Conservation (phyloP, 2,113 vertebrate genomes). For the Cryptomyrus ogoouensis region DNA sequence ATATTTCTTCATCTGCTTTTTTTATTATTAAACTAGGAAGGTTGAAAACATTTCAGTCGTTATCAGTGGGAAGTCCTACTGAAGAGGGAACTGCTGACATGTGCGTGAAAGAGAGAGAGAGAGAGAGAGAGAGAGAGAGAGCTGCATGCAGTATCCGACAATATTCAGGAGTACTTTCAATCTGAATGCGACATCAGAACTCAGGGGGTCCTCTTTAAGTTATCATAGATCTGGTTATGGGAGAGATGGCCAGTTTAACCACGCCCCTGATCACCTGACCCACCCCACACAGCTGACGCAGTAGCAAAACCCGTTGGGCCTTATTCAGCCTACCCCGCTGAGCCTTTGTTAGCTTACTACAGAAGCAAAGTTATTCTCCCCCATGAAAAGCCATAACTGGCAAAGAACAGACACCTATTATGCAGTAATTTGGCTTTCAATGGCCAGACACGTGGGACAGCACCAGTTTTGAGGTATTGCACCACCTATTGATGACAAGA, state of each 20-base stretch:
- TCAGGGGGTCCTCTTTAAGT: not conserved
- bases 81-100: not conserved
- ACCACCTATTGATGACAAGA: not conserved
- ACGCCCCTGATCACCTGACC: not conserved
- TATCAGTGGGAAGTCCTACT: not conserved
- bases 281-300: not conserved
- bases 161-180: not conserved
- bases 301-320: not conserved
- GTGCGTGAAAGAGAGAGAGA: not conserved
- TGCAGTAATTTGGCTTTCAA: not conserved
- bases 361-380: not conserved
- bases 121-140: not conserved
- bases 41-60: not conserved
- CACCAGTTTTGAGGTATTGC: not conserved
- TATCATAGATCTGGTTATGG: not conserved
- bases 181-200: not conserved
- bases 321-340: not conserved
- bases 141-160: not conserved
- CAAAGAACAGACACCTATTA: not conserved
- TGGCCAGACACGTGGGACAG: not conserved
- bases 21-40: not conserved
- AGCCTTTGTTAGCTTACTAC: not conserved
- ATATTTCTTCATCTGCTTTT: not conserved
- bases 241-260: not conserved
- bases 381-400: not conserved